Evolutionary conservation across 2,797 vertebrate species (phyloP).

Genomic region (Rhinella marina): DNA sequence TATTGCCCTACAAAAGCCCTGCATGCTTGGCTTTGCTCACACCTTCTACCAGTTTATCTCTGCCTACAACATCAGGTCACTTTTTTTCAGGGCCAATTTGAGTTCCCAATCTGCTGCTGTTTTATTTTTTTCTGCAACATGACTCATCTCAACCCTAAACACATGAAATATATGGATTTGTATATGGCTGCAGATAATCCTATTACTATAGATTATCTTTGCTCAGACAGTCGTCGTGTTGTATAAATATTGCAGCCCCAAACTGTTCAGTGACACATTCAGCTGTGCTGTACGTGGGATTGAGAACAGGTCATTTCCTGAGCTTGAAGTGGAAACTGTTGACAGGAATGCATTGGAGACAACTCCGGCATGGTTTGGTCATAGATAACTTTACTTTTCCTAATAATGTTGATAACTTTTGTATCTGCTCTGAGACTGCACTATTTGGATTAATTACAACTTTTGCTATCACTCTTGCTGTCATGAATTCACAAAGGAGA

Average conservation of each 20-base stretch:
- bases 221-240: not conserved
- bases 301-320: not conserved
- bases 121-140: not conserved
- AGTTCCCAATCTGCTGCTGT: not conserved
- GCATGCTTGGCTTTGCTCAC: no score
- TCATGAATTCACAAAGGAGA: not conserved
- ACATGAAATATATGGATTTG: not conserved
- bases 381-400: not conserved
- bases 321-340: not conserved
- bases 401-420: not conserved
- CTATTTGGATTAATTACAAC: constrained; percentile 5
- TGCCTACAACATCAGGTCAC: no score
- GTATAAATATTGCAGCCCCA: not conserved
- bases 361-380: not conserved
- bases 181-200: not conserved
- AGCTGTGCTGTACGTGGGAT: not conserved
- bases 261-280: not conserved
- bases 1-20: no score
- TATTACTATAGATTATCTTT: not conserved
- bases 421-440: not conserved
- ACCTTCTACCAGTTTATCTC: no score
- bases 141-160: not conserved
- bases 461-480: not conserved
- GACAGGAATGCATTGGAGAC: not conserved
- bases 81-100: no score